These are phyloP conservation scores for Crossaster papposus DNA, from an alignment of 53 echinoderm and acorn worm species.

Conservation along the genomic window DNA sequence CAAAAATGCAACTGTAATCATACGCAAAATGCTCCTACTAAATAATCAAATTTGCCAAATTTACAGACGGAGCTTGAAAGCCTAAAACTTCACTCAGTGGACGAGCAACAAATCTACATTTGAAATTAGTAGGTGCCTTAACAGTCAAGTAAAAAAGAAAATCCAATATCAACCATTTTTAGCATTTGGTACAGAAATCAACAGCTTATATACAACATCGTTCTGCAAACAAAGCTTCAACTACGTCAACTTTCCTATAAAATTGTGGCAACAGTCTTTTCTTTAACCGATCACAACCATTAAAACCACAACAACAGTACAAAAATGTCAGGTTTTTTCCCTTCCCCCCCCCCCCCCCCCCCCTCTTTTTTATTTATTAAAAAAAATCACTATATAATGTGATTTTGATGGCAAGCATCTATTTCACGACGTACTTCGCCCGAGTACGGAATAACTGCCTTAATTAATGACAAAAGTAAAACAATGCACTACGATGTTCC, in stretches of 20 bases:
- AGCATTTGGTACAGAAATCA: slow-evolving; percentile 15
- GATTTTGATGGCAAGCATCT: too few species aligned
- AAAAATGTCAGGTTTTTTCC: not conserved
- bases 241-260: not conserved
- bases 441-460: too few species aligned
- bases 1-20: not conserved
- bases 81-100: not conserved
- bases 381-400: not conserved
- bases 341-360: too few species aligned
- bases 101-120: not conserved
- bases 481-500: too few species aligned
- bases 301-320: not conserved
- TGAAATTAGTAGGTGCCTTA: not conserved
- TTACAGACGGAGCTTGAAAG: not conserved
- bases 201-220: slow-evolving; percentile 15
- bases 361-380: not conserved
- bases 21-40: not conserved
- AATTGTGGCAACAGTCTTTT: not conserved
- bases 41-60: slow-evolving; percentile 9
- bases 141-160: not conserved
- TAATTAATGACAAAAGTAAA: too few species aligned
- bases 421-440: too few species aligned
- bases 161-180: not conserved
- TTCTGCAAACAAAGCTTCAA: not conserved
- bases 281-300: not conserved